A percentile compares a stretch with the other conserved stretches of the same genome.
Conservation (phyloP, 2,797 vertebrate genomes). For the Pangasius sanitwongsei region DNA sequence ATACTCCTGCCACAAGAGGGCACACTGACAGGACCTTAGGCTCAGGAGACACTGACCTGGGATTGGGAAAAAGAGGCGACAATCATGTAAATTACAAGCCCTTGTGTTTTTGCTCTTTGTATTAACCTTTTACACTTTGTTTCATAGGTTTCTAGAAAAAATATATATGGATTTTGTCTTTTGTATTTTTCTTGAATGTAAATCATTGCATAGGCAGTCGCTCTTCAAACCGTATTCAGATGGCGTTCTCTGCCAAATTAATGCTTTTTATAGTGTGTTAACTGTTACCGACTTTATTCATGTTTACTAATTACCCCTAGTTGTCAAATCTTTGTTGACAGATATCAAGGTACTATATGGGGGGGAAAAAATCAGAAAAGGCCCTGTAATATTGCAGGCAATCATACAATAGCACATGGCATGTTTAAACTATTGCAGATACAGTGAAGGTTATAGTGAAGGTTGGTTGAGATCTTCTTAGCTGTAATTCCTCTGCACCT, state of each 20-base stretch:
- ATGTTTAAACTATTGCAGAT: neutral
- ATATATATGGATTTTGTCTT: slow-evolving; percentile 33
- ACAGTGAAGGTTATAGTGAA: neutral
- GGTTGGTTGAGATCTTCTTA: neutral
- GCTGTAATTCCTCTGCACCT: neutral
- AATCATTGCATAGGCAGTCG: neutral
- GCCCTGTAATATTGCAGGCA: neutral
- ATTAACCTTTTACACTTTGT: slow-evolving; percentile 37
- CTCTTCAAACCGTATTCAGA: slow-evolving; percentile 22
- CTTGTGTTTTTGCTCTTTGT: slow-evolving; percentile 41
- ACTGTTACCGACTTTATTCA: neutral
- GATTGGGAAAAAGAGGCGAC: neutral
- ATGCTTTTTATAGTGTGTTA: slow-evolving; percentile 5
- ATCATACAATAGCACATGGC: neutral
- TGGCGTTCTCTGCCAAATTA: slow-evolving; percentile 20
- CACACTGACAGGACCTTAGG: slow-evolving; percentile 15
- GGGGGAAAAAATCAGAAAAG: neutral
- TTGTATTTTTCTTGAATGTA: slow-evolving; percentile 39
- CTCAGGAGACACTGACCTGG: slow-evolving; percentile 27
- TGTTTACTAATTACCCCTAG: slow-evolving; percentile 9
- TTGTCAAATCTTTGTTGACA: neutral
- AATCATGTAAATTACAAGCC: slow-evolving; percentile 53
- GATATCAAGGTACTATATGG: neutral
- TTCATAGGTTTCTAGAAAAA: slow-evolving; percentile 39
- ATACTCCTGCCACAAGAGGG: slow-evolving; percentile 38